Percentiles rank a stretch among this genome's conserved stretches.
Conservation (phyloP, 2,888 invertebrate species). For the Linyphia triangularis region DNA sequence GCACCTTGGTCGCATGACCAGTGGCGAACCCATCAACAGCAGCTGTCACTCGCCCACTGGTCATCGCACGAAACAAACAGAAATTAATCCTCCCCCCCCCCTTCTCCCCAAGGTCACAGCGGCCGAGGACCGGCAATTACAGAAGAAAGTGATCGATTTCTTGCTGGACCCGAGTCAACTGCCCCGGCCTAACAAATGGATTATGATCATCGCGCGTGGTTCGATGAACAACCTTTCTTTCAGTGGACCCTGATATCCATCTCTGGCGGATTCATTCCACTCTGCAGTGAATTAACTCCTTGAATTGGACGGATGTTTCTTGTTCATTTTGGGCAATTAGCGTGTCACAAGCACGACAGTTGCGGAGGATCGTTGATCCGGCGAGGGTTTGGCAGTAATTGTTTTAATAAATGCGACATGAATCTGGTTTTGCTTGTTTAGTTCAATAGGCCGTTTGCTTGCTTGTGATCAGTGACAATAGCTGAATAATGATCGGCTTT, state of each 20-base stretch:
- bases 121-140: background rate
- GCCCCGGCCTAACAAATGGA: slow-evolving; percentile 30
- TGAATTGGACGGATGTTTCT: background rate
- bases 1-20: slow-evolving; percentile 8
- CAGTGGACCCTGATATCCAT: background rate
- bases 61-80: slow-evolving; percentile 1
- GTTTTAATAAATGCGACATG: too few species aligned
- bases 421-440: too few species aligned
- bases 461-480: too few species aligned
- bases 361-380: background rate
- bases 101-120: slow-evolving; percentile 15
- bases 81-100: background rate
- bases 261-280: background rate
- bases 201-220: slow-evolving; percentile 1
- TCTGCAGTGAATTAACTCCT: background rate
- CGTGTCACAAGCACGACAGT: background rate
- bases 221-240: slow-evolving; percentile 20
- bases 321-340: background rate
- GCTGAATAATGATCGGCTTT: too few species aligned
- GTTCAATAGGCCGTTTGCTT: too few species aligned
- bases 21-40: slow-evolving; percentile 3
- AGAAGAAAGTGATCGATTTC: slow-evolving; percentile 43
- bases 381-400: background rate
- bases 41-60: slow-evolving; percentile 29
- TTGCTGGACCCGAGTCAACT: slow-evolving; percentile 3